A percentile compares a stretch with the other conserved stretches of the same genome.
Conservation (phyloP, 1,140 invertebrate species). For the Dinoponera quadriceps region DNA sequence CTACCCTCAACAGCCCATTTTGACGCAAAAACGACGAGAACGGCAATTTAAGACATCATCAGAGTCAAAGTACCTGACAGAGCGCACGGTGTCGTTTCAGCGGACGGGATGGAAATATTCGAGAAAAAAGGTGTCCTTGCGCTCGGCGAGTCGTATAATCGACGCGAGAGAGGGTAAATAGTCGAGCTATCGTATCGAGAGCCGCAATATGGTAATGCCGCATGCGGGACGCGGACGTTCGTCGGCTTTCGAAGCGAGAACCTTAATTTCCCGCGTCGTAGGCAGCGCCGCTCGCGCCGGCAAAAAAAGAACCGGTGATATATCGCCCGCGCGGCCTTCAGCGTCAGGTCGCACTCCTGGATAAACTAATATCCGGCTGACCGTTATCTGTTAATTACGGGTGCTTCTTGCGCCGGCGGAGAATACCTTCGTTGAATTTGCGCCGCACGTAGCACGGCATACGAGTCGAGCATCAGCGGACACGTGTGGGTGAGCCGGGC, state of each 20-base stretch:
- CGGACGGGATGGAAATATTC: no score
- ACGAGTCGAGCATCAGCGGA: not conserved
- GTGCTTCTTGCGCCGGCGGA: conserved; percentile 60
- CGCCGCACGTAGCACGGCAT: conserved; percentile 43
- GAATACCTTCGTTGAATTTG: conserved; percentile 67
- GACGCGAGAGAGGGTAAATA: not conserved
- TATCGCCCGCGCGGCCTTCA: conserved; percentile 44
- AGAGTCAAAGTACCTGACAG: no score
- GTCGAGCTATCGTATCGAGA: not conserved
- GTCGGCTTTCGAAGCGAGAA: not conserved
- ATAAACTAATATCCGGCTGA: conserved; percentile 60
- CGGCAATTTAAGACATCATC: no score
- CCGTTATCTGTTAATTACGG: conserved; percentile 74
- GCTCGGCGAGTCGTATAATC: not conserved
- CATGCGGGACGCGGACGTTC: not conserved
- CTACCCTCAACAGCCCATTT: no score
- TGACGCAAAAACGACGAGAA: no score
- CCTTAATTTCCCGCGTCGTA: conserved; percentile 15
- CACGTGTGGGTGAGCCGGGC: not conserved
- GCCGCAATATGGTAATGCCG: not conserved
- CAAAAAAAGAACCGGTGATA: conserved; percentile 21
- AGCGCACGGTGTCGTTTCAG: no score
- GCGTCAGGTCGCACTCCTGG: conserved; percentile 15
- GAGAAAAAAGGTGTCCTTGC: no score
- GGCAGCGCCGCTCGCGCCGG: conserved; percentile 1